phyloP scores from a whole-genome alignment of 2,888 invertebrate species.

The Antheraea yamamai region DNA sequence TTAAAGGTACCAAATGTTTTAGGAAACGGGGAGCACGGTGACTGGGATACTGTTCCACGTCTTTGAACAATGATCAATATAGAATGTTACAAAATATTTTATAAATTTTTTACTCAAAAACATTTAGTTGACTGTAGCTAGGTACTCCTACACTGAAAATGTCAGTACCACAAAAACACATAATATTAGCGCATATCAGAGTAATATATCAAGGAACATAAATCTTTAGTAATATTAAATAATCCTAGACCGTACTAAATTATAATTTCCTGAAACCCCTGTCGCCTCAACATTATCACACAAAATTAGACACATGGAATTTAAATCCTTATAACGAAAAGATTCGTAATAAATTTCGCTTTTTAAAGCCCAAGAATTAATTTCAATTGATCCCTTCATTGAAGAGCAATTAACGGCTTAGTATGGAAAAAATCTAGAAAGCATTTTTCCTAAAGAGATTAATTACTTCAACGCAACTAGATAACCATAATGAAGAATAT shows the following conservation, averaged over 20 bases:
- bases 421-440: slow-evolving; percentile 24
- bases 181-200: background rate
- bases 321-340: slow-evolving; percentile 40
- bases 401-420: slow-evolving; percentile 39
- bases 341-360: slow-evolving; percentile 34
- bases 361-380: slow-evolving; percentile 35
- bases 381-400: slow-evolving; percentile 42
- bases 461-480: background rate
- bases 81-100: no score
- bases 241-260: background rate
- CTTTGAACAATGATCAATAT: no score
- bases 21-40: no score
- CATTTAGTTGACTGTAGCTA: background rate
- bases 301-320: slow-evolving; percentile 32
- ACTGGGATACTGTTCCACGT: no score
- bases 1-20: no score
- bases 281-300: slow-evolving; percentile 24
- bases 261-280: background rate
- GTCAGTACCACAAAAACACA: background rate
- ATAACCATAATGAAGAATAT: no score
- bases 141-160: background rate
- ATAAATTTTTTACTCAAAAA: background rate
- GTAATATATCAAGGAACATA: background rate
- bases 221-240: background rate
- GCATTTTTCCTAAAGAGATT: background rate